Base-by-base conservation (phyloP, 2,888 invertebrate species). In the Morpho achilles region DNA sequence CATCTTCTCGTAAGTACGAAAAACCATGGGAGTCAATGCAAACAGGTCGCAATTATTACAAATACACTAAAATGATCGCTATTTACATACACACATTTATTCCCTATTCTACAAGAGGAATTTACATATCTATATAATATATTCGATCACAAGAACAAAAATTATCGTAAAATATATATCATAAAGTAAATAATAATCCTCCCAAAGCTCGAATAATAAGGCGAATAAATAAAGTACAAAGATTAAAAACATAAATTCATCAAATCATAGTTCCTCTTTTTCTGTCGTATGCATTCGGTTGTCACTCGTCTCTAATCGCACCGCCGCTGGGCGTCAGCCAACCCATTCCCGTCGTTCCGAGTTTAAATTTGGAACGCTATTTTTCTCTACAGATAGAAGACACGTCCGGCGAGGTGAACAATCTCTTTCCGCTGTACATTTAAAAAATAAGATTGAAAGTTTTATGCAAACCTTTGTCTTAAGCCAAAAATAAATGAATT, bases 361-460 rank as follows among this genome's bases (percentile, higher is more conserved):
- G 83, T 84, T 87, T 89, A 89, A 85, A 82, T 87, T 90, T 88
- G 84, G 88, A 89, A 80, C 84, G 81, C 75, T 69, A 73, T 81
- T 87, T 79, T 87, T 88, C 84, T 80, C 74, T 56, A 60, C 60
- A 53, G 52, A 45, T 61, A 79, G 79, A 61, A 80, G 79, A 77
- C 77, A 74, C 75, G 74, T 75, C 73, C 74, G 76, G 74, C 75
- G 86, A 88, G 88, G 87, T 89, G 87, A 89, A 88, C 82, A 88
- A 87, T 88, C 89, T 88, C 85, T 76, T 64, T 62, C 61, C 60
- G 53, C 47, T 53, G 46, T 55, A 43, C 55, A 50, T 49, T 49
- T 8, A 44, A 40, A 43, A 55, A 55, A 49, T 41, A 55, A 49
- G 9, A 9, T 9, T 10, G 16, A n/a, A 46, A 39, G 10, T 9